Evolutionary conservation across 37 sponge, comb jelly and placozoan genomes (phyloP).

Genomic region (Dysidea cf. avara): DNA sequence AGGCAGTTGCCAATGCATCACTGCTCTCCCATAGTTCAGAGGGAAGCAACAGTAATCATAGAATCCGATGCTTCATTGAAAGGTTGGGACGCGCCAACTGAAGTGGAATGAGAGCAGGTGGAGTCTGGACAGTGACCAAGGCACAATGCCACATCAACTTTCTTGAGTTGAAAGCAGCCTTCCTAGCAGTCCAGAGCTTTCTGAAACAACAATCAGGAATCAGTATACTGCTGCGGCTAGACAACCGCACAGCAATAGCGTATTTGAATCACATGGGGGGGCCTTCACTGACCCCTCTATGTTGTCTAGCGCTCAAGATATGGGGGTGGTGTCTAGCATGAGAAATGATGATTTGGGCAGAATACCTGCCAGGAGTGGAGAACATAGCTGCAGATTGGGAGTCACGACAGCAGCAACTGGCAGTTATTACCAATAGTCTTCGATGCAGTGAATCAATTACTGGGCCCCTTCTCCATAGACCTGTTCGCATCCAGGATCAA

Average conservation of each 20-base stretch:
- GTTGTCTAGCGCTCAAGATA: slow-evolving; percentile 23
- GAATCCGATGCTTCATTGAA: slow-evolving; percentile 33
- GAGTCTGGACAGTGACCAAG: slow-evolving; percentile 13
- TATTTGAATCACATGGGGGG: slow-evolving; percentile 41
- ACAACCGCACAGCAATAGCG: too few relatives aligned
- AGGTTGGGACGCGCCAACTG: slow-evolving; percentile 44
- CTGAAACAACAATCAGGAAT: not conserved
- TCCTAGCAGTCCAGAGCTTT: slow-evolving; percentile 29
- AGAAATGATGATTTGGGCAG: slow-evolving; percentile 12
- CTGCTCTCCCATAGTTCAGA: not conserved
- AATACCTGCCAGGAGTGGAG: slow-evolving; percentile 37
- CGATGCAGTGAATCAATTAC: not conserved
- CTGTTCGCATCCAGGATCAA: slow-evolving; percentile 29
- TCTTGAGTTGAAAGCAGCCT: slow-evolving; percentile 25
- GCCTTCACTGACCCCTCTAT: slow-evolving; percentile 4
- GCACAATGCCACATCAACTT: slow-evolving; percentile 4
- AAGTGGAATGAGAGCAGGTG: slow-evolving; percentile 1
- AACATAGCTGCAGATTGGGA: slow-evolving; percentile 38
- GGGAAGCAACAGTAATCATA: not conserved
- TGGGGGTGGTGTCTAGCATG: slow-evolving; percentile 34
- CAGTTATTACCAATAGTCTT: not conserved
- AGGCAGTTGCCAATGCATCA: not conserved
- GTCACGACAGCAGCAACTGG: slow-evolving; percentile 33
- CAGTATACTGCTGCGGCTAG: slow-evolving; percentile 14
- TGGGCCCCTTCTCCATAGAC: slow-evolving; percentile 26